Base-by-base conservation (phyloP, 2,797 vertebrate genomes). In the Gallirallus australis region DNA sequence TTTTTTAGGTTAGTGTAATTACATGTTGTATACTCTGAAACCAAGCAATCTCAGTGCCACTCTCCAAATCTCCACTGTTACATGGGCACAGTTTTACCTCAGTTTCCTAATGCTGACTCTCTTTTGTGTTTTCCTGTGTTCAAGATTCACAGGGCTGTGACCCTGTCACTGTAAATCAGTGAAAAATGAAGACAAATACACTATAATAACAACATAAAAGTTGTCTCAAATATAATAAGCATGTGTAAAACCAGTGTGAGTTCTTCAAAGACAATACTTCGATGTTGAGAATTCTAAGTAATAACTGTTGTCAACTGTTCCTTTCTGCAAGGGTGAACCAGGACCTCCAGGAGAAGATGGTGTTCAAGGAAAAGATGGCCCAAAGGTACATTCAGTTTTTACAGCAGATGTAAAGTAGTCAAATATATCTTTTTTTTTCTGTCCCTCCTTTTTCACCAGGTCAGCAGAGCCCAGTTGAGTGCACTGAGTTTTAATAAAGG, bases 331-430 rank as follows among this genome's bases (percentile, higher is more conserved):
- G 99, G 99, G 99, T 96, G 97, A 97, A 91, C 98, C 98, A 69
- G 99, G 99, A 96, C 98, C 98, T 85, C 84, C 98, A 68, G 99
- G 99, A 89, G 99, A 99, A 98, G 99, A 99, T 0, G 99, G 99
- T 59, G 86, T 98, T 94, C 99, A 99, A 97, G 99, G 99, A 73
- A 99, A 99, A 98, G 99, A 99, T 95, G 99, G 99, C 89, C 56
- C 96, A 79, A 99, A 99, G 99, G 99, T 99, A 98, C 42, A 6
- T 54, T 40, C n/a, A 23, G 11, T 65, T 91, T 94, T 80, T 85
- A 47, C 5, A 53, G 75, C 30, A 80, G 15, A 45, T 50, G 5
- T 73, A 64, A 86, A 92, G 15, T 13, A n/a, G 15, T 68, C 4
- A 12, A 19, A 20, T 30, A 57, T 70, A 7, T 59, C 6, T 12